Percentiles rank a stretch among this genome's conserved stretches.
Evolutionary conservation across 2,888 invertebrate species (phyloP).

Genomic region (Malachius bipustulatus): DNA sequence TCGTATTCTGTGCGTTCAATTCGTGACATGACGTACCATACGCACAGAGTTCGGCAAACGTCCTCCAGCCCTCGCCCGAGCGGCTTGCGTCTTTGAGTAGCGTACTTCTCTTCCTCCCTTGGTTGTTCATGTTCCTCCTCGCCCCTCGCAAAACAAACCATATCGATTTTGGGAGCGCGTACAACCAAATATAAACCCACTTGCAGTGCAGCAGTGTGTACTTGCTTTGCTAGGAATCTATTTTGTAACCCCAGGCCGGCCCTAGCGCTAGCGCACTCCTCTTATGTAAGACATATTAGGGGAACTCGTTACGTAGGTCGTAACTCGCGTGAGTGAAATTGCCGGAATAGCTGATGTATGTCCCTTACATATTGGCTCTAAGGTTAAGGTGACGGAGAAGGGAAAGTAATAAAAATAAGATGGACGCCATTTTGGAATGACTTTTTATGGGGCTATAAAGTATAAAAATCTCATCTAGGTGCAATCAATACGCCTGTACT

Average conservation of each 20-base stretch:
- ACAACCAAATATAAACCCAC: constrained; percentile 34
- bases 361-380: constrained; percentile 27
- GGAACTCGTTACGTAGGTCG: constrained; percentile 13
- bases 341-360: constrained; percentile 29
- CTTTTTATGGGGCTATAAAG: constrained; percentile 31
- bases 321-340: constrained; percentile 11
- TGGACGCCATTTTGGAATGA: constrained; percentile 33
- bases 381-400: constrained; percentile 26
- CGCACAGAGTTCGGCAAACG: constrained; percentile 24
- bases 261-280: too few relatives aligned
- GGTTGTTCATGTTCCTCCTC: constrained; percentile 24
- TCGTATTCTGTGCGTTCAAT: constrained; percentile 32
- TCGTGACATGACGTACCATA: constrained; percentile 38
- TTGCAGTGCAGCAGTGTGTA: too few relatives aligned
- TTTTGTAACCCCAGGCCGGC: too few relatives aligned
- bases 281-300: too few relatives aligned
- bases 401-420: constrained; percentile 30
- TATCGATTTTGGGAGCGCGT: constrained; percentile 39
- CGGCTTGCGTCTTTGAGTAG: constrained; percentile 17
- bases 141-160: constrained; percentile 37
- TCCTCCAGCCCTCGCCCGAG: constrained; percentile 21
- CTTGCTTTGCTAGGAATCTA: constrained; percentile 21
- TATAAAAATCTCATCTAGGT: constrained; percentile 33
- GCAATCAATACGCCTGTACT: constrained; percentile 30
- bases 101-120: constrained; percentile 32